phyloP scores from a whole-genome alignment of 1,140 invertebrate species.

The Bombus affinis region DNA sequence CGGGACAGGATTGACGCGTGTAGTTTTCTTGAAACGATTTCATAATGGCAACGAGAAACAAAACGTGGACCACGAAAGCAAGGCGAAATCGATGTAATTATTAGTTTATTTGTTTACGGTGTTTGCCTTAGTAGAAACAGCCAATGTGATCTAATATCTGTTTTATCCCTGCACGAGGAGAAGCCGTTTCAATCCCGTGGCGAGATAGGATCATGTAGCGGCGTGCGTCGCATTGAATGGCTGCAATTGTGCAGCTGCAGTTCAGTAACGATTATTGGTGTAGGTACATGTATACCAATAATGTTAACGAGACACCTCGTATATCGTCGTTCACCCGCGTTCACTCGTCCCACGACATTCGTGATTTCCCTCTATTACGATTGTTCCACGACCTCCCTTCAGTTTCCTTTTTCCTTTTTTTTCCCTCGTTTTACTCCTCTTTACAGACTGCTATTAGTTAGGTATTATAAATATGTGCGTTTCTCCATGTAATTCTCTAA shows the following conservation, averaged over 20 bases:
- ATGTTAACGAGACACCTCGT: constrained; percentile 58
- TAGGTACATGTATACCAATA: constrained; percentile 58
- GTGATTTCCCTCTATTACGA: constrained; percentile 39
- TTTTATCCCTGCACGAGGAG: constrained; percentile 21
- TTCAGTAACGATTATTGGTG: constrained; percentile 59
- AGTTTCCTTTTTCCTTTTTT: not conserved
- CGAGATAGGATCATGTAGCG: constrained; percentile 39
- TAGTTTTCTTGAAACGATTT: not conserved
- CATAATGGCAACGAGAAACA: not conserved
- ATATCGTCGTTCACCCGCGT: constrained; percentile 34
- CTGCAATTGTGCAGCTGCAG: constrained; percentile 52
- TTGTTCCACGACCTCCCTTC: not conserved
- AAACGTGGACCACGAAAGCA: not conserved
- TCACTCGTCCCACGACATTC: constrained; percentile 15
- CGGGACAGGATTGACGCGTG: not conserved
- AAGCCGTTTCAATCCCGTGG: constrained; percentile 37
- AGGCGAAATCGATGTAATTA: constrained; percentile 2
- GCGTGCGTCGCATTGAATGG: constrained; percentile 39
- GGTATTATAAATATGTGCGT: not conserved
- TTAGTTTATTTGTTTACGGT: constrained; percentile 4
- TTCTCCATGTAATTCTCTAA: not conserved
- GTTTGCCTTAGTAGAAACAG: not conserved
- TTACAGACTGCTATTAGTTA: not conserved
- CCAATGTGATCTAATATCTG: constrained; percentile 22
- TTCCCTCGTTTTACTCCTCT: not conserved